Evolutionary conservation across 2,888 invertebrate genomes (phyloP).

Genomic region (Aleiodes alternator): DNA sequence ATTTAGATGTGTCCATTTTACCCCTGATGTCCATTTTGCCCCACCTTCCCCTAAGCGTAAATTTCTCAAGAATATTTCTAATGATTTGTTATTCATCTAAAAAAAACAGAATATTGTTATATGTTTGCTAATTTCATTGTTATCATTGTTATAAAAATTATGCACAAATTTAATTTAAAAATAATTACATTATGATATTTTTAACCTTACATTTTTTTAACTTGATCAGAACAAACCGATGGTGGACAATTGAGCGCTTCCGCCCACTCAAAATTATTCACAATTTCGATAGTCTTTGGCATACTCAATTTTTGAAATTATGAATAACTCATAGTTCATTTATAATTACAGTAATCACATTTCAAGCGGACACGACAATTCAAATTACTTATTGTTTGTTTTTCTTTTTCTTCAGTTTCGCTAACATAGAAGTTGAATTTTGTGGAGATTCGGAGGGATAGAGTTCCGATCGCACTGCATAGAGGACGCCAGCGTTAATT

Average conservation of each 20-base stretch:
- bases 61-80: too few relatives aligned
- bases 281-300: slow-evolving; percentile 18
- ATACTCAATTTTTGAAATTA: background rate
- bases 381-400: too few relatives aligned
- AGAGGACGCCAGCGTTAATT: too few relatives aligned
- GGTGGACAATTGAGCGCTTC: slow-evolving; percentile 60
- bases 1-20: too few relatives aligned
- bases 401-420: too few relatives aligned
- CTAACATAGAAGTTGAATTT: too few relatives aligned
- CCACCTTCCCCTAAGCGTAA: too few relatives aligned
- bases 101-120: too few relatives aligned
- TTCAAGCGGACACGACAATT: background rate
- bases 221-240: slow-evolving; percentile 52
- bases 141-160: background rate
- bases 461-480: too few relatives aligned
- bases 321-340: background rate
- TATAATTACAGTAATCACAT: background rate
- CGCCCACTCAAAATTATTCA: slow-evolving; percentile 55
- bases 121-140: background rate
- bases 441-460: too few relatives aligned
- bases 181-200: slow-evolving; percentile 12
- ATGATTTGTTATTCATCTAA: too few relatives aligned
- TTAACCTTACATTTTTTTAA: slow-evolving; percentile 60
- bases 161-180: background rate
- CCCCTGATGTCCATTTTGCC: too few relatives aligned